Evolutionary conservation across 2,888 invertebrate species (phyloP).

Genomic region (Escarpia spicata): DNA sequence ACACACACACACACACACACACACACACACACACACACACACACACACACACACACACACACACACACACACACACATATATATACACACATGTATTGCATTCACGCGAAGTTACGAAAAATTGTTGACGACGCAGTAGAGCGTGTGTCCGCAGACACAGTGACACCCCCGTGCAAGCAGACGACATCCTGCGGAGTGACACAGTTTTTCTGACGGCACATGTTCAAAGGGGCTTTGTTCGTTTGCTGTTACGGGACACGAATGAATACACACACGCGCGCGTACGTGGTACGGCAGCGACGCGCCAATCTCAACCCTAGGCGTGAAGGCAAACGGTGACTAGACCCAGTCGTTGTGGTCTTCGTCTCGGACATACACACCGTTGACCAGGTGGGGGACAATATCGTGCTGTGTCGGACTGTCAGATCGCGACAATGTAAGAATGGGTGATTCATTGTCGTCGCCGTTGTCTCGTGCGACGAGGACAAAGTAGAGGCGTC

Average conservation of each 20-base stretch:
- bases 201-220: background rate
- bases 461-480: background rate
- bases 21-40: too few relatives aligned
- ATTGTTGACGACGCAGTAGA: background rate
- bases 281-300: background rate
- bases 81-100: too few relatives aligned
- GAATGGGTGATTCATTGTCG: background rate
- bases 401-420: background rate
- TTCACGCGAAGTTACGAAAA: too few relatives aligned
- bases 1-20: too few relatives aligned
- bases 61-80: too few relatives aligned
- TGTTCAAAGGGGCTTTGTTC: conserved; percentile 12
- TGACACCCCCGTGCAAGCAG: background rate
- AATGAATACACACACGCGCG: background rate
- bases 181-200: background rate
- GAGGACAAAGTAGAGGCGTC: background rate
- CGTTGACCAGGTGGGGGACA: background rate
- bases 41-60: too few relatives aligned
- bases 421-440: background rate
- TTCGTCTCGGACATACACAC: background rate
- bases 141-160: background rate
- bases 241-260: background rate
- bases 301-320: background rate
- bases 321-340: background rate
- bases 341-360: background rate